These are phyloP conservation scores for Eupristina koningsbergeri DNA, from an alignment of 1,140 invertebrate genomes.

Conservation along the genomic window DNA sequence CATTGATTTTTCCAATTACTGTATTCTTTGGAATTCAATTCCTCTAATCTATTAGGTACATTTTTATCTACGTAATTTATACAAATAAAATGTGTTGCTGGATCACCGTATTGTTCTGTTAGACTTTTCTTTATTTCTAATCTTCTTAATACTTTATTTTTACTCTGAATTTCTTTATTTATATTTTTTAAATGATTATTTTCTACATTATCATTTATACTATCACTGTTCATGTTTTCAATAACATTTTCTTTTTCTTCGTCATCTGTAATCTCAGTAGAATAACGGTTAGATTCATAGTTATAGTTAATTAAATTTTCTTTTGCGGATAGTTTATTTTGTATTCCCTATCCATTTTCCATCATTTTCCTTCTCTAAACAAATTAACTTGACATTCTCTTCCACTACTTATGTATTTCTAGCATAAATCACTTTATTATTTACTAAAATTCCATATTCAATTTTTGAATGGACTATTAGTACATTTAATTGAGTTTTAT, in stretches of 20 bases:
- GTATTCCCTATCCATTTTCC: background rate
- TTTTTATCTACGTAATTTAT: background rate
- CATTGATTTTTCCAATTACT: too few species aligned
- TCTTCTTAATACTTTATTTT: background rate
- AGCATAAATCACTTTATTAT: slow-evolving; percentile 49
- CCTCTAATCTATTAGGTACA: background rate
- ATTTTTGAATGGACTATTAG: slow-evolving; percentile 31
- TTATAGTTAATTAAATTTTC: too few species aligned
- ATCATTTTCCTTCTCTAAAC: slow-evolving; percentile 21
- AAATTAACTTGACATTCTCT: slow-evolving; percentile 49
- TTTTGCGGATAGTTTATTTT: background rate
- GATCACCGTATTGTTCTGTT: background rate
- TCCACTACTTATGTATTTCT: slow-evolving; percentile 52
- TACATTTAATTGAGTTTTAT: slow-evolving; percentile 49
- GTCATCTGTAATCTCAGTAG: background rate
- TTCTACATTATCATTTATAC: too few species aligned
- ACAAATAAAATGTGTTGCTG: background rate
- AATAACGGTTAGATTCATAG: background rate
- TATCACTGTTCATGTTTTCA: too few species aligned
- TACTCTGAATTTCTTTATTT: too few species aligned
- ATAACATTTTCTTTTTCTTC: background rate
- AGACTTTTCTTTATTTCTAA: background rate
- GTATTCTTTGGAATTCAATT: background rate
- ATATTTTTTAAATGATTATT: too few species aligned
- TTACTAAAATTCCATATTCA: slow-evolving; percentile 42